These are phyloP conservation scores for Dascyllus trimaculatus DNA, from an alignment of 2,113 vertebrate species.

Conservation along the genomic window DNA sequence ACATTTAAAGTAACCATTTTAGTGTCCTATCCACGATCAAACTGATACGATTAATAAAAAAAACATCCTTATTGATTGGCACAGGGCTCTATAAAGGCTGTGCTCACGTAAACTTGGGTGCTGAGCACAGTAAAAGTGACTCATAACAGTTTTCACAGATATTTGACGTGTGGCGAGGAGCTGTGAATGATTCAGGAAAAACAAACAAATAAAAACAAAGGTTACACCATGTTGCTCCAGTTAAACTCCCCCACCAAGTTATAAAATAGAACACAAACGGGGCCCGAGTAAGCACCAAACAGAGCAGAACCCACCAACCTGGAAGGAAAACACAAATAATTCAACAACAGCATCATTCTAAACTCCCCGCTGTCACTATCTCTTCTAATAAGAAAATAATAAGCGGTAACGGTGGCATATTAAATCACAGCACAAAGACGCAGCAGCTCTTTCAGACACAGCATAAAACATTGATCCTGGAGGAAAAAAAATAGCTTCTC, in stretches of 20 bases:
- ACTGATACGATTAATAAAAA: too few species aligned
- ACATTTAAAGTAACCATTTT: not conserved
- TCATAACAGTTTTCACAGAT: not conserved
- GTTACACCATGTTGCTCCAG: too few species aligned
- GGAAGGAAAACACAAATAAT: conserved; percentile 1
- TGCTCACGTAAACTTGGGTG: not conserved
- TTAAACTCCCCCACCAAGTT: too few species aligned
- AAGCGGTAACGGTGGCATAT: not conserved
- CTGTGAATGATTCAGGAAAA: not conserved
- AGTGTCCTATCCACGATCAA: not conserved
- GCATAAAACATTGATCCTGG: not conserved
- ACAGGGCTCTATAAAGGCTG: not conserved
- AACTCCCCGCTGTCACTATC: not conserved
- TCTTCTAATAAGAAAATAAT: not conserved
- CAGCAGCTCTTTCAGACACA: not conserved
- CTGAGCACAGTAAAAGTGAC: not conserved
- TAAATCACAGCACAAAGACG: conserved; percentile 5
- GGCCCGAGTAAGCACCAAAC: not conserved
- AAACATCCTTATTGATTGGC: not conserved
- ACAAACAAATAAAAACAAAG: not conserved
- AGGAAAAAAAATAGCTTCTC: not conserved
- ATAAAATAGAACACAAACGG: too few species aligned
- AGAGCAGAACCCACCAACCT: not conserved
- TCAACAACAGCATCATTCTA: not conserved
- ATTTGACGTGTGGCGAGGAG: not conserved